phyloP scores from a whole-genome alignment of 2,888 invertebrate species.

The Cantharis rustica region DNA sequence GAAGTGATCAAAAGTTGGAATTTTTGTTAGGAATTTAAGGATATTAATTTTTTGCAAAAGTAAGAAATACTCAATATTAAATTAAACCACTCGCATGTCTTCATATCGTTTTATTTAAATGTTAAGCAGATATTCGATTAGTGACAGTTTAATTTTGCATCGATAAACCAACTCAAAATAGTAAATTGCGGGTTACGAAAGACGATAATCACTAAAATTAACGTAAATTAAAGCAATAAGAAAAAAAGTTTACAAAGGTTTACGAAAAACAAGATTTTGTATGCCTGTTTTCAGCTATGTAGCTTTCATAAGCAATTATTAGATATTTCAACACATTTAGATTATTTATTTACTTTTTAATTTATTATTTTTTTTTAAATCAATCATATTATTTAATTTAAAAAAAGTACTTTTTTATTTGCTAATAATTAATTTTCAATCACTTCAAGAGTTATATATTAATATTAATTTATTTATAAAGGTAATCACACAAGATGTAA shows the following conservation, averaged over 20 bases:
- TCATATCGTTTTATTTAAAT: not conserved
- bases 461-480: too few species aligned
- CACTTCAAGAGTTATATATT: too few species aligned
- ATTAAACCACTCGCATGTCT: not conserved
- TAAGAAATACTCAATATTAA: not conserved
- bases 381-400: too few species aligned
- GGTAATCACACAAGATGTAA: too few species aligned
- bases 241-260: not conserved
- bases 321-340: not conserved
- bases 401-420: too few species aligned
- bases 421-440: too few species aligned
- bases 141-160: slow-evolving; percentile 5
- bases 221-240: not conserved
- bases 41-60: not conserved
- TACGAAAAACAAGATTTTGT: not conserved
- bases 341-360: not conserved
- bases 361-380: not conserved
- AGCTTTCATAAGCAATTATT: not conserved
- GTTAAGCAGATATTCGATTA: not conserved
- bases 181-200: not conserved
- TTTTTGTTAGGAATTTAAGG: not conserved
- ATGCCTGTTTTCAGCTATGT: not conserved
- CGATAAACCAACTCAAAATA: not conserved
- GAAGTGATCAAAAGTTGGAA: not conserved
- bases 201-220: slow-evolving; percentile 1